Conservation (phyloP, 1,140 invertebrate genomes). For the Drosophila nigrodunni region DNA sequence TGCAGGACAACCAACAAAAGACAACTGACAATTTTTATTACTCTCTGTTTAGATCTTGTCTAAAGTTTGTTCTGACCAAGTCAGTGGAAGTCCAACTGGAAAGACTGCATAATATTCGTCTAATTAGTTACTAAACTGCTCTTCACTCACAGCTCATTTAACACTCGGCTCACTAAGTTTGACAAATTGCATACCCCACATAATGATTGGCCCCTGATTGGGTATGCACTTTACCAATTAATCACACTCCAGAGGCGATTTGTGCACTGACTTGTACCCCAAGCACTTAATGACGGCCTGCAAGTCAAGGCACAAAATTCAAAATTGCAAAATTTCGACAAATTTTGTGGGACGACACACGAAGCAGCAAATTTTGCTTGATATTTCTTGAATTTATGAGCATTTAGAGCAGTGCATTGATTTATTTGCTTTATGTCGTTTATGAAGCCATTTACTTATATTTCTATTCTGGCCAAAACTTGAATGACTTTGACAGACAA, state of each 20-base stretch:
- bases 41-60: constrained; percentile 10
- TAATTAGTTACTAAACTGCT: constrained; percentile 16
- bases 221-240: constrained; percentile 21
- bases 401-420: background rate
- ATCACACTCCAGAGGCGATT: constrained; percentile 7
- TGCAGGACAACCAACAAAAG: constrained; percentile 6
- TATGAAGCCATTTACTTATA: background rate
- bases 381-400: background rate
- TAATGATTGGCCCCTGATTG: constrained; percentile 27
- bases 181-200: constrained; percentile 30
- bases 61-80: background rate
- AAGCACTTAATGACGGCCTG: constrained; percentile 26
- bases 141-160: constrained; percentile 15
- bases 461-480: background rate
- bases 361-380: background rate
- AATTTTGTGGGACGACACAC: background rate
- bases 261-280: constrained; percentile 7
- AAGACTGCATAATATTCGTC: constrained; percentile 4
- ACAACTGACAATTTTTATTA: constrained; percentile 13
- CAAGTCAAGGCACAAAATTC: background rate
- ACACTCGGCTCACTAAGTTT: constrained; percentile 14
- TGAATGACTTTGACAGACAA: background rate
- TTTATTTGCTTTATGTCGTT: background rate
- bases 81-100: background rate
- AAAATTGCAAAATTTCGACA: background rate